Percentiles rank a stretch among this genome's conserved stretches.
Conservation (phyloP, 2,797 vertebrate genomes). For the Chanos chanos region DNA sequence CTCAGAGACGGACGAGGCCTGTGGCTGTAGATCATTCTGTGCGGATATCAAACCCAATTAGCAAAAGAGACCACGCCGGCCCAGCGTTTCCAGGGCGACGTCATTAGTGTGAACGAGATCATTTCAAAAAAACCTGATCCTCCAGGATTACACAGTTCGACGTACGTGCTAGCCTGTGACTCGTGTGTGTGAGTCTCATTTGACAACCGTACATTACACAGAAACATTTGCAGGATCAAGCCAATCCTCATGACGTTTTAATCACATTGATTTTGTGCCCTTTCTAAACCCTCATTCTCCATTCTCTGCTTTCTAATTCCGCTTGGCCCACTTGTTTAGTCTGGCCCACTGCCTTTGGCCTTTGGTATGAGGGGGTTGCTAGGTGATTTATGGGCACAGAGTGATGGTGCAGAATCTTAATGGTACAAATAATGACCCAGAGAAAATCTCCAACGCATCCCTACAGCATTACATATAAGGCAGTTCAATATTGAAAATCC, state of each 20-base stretch:
- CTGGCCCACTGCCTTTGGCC: conserved; percentile 36
- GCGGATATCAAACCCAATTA: conserved; percentile 46
- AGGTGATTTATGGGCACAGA: conserved; percentile 44
- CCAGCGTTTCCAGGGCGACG: conserved; percentile 29
- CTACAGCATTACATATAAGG: conserved; percentile 9
- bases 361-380: conserved; percentile 44
- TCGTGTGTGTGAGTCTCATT: neutral
- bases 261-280: neutral
- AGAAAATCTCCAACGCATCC: neutral
- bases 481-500: conserved; percentile 11
- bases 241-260: neutral
- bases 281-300: neutral
- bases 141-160: neutral
- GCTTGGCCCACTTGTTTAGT: conserved; percentile 19
- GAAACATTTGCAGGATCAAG: too few species aligned
- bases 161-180: too few species aligned
- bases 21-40: conserved; percentile 4
- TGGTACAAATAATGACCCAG: conserved; percentile 39
- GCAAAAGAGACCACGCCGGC: conserved; percentile 33
- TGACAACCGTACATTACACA: too few species aligned
- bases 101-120: neutral
- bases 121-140: neutral
- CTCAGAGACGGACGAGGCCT: conserved; percentile 12
- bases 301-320: conserved; percentile 16
- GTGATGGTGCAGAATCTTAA: conserved; percentile 55